Base-by-base conservation (phyloP, 2,113 vertebrate genomes). In the Blennius ocellaris region DNA sequence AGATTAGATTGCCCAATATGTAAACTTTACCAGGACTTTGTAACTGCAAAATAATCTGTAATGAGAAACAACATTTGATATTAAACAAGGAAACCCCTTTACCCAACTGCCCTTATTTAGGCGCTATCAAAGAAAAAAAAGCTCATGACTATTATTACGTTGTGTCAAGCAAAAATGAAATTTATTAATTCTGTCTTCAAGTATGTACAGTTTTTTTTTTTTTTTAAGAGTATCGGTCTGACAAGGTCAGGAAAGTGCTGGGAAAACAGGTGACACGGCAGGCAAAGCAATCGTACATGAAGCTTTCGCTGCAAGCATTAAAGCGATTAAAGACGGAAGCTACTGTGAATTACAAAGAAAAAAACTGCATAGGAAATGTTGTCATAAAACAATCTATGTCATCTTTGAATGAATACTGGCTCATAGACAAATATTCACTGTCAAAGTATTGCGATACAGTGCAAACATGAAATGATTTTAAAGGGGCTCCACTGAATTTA, bases 131-230 rank as follows among this genome's bases (percentile, higher is more conserved):
- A 30, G 4, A 30, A 30, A 30, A 30, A 30, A 2, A 30, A 30
- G 21, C 21, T 30, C n/a, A 14, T 15, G 38, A 69, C 61, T 49
- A 68, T 62, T 11, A 68, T 14, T 44, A 16, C 53, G 52, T 81
- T 47, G 90, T 95, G 92, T 95, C 94, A 94, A 96, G 94, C 95
- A 95, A 96, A 96, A 94, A 93, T 89, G 50, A 90, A 90, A 59
- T 89, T 90, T 89, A 87, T 87, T 96, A 93, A 96, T 93, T 93
- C 87, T 93, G 83, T 89, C 93, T 93, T 94, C 91, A 92, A 86
- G 89, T 90, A 94, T 93, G 66, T 94, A 97, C 95, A 97, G 65
- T 92, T 85, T 94, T 9, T 73, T 90, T 93, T n/a, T n/a, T 74
- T 90, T 93, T 73, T 90, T 93, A 80, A 67, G 84, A 89, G 84